A percentile compares a stretch with the other conserved stretches of the same genome.
phyloP scores from a whole-genome alignment of 2,113 vertebrate species.

The Xiphias gladius region DNA sequence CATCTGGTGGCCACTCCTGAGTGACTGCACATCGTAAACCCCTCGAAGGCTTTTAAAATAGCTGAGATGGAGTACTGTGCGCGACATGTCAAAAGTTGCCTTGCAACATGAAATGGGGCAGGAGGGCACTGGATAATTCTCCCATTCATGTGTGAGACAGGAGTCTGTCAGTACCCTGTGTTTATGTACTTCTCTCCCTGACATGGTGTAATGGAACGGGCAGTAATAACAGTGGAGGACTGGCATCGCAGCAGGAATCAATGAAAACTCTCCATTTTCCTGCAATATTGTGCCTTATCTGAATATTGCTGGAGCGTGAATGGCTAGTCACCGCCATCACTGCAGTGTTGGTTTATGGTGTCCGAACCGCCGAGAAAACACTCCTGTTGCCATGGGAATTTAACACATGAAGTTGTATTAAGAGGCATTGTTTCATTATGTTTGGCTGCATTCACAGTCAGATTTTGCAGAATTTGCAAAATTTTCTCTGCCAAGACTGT shows the following conservation, averaged over 20 bases:
- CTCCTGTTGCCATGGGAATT: conserved; percentile 41
- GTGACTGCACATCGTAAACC: background rate
- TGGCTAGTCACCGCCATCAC: conserved; percentile 27
- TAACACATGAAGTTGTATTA: conserved; percentile 28
- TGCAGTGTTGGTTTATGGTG: too few relatives aligned
- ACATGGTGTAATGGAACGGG: conserved; percentile 75
- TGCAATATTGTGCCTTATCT: conserved; percentile 59
- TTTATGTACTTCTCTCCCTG: conserved; percentile 77
- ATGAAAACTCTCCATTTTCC: conserved; percentile 71
- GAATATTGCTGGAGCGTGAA: conserved; percentile 69
- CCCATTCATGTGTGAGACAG: conserved; percentile 64
- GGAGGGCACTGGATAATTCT: conserved; percentile 62
- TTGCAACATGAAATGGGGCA: conserved; percentile 47
- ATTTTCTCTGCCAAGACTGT: conserved; percentile 31
- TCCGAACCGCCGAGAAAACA: conserved; percentile 27
- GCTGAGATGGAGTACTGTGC: conserved; percentile 3
- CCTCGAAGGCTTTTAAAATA: conserved; percentile 14
- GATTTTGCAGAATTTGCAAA: conserved; percentile 16
- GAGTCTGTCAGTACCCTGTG: conserved; percentile 76
- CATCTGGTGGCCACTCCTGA: background rate
- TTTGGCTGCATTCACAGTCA: background rate
- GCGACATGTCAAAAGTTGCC: conserved; percentile 41
- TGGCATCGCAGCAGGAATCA: conserved; percentile 70
- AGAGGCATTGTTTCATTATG: conserved; percentile 46
- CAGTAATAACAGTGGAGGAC: conserved; percentile 81